Evolutionary conservation across 2,113 vertebrate species (phyloP), one percentile per base, ranked within the genome.

Genomic region (Prietella phreatophila): DNA sequence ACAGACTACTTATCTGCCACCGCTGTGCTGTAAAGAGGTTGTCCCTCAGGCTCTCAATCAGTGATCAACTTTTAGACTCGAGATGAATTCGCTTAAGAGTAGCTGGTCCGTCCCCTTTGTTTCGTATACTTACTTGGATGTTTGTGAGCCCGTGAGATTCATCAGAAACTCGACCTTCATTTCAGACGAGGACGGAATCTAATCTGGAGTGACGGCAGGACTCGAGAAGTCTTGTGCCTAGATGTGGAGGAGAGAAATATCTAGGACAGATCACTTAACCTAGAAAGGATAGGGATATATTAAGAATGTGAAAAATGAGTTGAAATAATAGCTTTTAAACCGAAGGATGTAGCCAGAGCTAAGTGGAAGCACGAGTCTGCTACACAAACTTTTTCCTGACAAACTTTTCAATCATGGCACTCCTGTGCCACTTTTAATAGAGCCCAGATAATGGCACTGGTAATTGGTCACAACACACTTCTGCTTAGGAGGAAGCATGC

Each of bases 331-430:
- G 65, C 22, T 69, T 69, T 69, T 69, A 4, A 85, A 71, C 15
- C 55, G 15, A 36, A 25, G 11, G 56, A 1, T 27, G 50, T 42
- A 65, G 11, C 22, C 20, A 2, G 39, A 79, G 76, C 30, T 81
- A 25, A 81, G 58, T 58, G 50, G 33, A 83, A 67, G 25, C 25
- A 7, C 14, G 83, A 76, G 20, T 36, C 55, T 60, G 47, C 65
- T 53, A 42, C 33, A 63, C n/a, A 87, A 89, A 91, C 86, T 91
- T 91, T 84, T 30, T 47, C 36, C 81, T 53, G 86, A 58, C 86
- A 90, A 95, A 95, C 95, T 95, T 96, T 94, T 93, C 94, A 93
- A 95, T 95, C 93, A 94, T 60, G 89, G 91, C 91, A 73, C 86
- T 88, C 91, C 61, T 88, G 92, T 88, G 91, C 91, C 90, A 89